Base-by-base conservation (phyloP, 2,113 vertebrate species). In the Gorilla gorilla region DNA sequence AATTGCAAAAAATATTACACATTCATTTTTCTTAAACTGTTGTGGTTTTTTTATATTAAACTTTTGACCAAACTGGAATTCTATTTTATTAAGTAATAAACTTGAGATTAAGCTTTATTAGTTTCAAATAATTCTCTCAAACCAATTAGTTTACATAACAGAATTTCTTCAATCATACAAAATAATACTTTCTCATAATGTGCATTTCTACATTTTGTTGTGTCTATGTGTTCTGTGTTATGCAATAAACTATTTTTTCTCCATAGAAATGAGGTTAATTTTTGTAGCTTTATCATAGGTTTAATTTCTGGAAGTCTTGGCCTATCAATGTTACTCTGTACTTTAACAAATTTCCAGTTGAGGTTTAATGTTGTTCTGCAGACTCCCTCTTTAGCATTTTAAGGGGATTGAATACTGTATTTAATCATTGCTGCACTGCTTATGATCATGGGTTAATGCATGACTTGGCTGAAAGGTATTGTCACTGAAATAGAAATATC, bases 321-420 rank as follows among this genome's bases (percentile, higher is more conserved):
- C 13, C 38, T 5, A 17, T 23, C 6, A 20, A 0, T 2, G 9
- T 76, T 55, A 11, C 4, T 16, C 18, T 2, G 0, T 12, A 30
- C 22, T 32, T 45, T 6, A 32, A 84, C 13, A 8, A 64, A 8
- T 38, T 81, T 50, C 70, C 48, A 30, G 32, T 11, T 18, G 52
- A 87, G 6, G 6, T 7, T 48, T 27, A 22, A 11, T 23, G 17
- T 40, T 48, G 43, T n/a, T 40, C 32, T 57, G 22, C 23, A 88
- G n/a, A 14, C 12, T 22, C 27, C 12, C 3, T 20, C 10, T 6
- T 16, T n/a, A 22, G 6, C 27, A 35, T 50, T n/a, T 55, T 40
- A n/a, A 18, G 14, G 20, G 16, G 13, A 52, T 48, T 73, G 20
- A 1, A 3, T 35, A 0, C 38, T 55, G 57, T 3, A 2, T 22